phyloP scores from a whole-genome alignment of 2,888 invertebrate genomes.

The Sisyra terminalis region DNA sequence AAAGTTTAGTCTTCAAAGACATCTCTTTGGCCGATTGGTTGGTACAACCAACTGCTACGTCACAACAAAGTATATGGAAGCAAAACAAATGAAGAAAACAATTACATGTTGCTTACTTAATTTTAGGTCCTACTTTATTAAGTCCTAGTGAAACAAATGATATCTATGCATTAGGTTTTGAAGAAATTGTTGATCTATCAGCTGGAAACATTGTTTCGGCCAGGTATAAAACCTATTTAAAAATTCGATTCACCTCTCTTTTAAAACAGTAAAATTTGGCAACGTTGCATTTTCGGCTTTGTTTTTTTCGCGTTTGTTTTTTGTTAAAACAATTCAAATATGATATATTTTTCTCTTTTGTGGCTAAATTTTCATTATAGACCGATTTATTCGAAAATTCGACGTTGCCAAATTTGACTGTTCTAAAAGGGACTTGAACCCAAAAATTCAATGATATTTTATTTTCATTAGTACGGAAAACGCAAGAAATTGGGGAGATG shows the following conservation, averaged over 20 bases:
- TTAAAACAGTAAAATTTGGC: too few species aligned
- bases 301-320: too few species aligned
- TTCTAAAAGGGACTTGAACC: neutral
- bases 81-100: constrained; percentile 9
- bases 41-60: constrained; percentile 28
- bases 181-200: constrained; percentile 97
- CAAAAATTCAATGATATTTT: neutral
- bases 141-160: constrained; percentile 53
- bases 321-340: too few species aligned
- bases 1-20: constrained; percentile 89
- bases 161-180: constrained; percentile 95
- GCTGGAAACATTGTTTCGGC: constrained; percentile 97
- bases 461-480: constrained; percentile 58
- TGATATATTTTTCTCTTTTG: too few species aligned
- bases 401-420: too few species aligned
- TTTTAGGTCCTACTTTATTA: constrained; percentile 14
- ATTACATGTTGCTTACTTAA: constrained; percentile 10
- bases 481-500: constrained; percentile 89
- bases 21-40: constrained; percentile 78
- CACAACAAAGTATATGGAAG: constrained; percentile 17
- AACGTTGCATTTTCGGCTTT: too few species aligned
- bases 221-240: constrained; percentile 28
- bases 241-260: too few species aligned
- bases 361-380: too few species aligned
- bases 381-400: too few species aligned